phyloP scores from a whole-genome alignment of 1,140 invertebrate species.

The Agraylea sexmaculata region DNA sequence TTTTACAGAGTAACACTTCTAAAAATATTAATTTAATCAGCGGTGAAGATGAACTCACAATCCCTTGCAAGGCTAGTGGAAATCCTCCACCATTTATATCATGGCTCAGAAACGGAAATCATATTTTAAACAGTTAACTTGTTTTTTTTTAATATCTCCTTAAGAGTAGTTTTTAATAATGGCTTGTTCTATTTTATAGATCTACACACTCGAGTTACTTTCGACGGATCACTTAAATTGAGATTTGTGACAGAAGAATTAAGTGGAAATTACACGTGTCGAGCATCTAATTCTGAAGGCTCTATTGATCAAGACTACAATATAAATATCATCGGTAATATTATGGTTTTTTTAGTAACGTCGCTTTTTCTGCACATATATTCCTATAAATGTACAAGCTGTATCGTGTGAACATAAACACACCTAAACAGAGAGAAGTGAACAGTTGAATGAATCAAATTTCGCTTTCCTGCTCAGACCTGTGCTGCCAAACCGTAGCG shows the following conservation, averaged over 20 bases:
- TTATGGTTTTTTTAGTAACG: no score
- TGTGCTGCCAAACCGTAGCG: no score
- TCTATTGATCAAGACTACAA: slow-evolving; percentile 13
- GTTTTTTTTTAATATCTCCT: background rate
- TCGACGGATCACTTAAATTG: slow-evolving; percentile 29
- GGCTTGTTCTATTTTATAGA: slow-evolving; percentile 24
- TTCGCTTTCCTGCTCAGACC: no score
- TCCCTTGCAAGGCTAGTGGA: slow-evolving; percentile 28
- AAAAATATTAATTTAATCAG: slow-evolving; percentile 26
- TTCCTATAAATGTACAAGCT: no score
- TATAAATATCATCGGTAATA: slow-evolving; percentile 16
- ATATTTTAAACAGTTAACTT: slow-evolving; percentile 27
- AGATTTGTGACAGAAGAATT: slow-evolving; percentile 27
- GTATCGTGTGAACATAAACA: no score
- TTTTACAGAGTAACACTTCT: slow-evolving; percentile 26
- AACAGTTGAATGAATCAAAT: no score
- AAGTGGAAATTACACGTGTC: slow-evolving; percentile 32
- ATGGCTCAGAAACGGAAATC: slow-evolving; percentile 31
- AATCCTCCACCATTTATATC: slow-evolving; percentile 29
- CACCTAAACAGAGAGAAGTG: no score
- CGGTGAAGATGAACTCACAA: slow-evolving; percentile 24
- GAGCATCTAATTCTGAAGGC: slow-evolving; percentile 27
- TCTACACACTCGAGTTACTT: slow-evolving; percentile 25
- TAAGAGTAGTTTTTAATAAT: slow-evolving; percentile 2
- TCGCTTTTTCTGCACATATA: no score